Base-by-base conservation (phyloP, 37 sponge, comb jelly and placozoan species). In the Oopsacas minuta region DNA sequence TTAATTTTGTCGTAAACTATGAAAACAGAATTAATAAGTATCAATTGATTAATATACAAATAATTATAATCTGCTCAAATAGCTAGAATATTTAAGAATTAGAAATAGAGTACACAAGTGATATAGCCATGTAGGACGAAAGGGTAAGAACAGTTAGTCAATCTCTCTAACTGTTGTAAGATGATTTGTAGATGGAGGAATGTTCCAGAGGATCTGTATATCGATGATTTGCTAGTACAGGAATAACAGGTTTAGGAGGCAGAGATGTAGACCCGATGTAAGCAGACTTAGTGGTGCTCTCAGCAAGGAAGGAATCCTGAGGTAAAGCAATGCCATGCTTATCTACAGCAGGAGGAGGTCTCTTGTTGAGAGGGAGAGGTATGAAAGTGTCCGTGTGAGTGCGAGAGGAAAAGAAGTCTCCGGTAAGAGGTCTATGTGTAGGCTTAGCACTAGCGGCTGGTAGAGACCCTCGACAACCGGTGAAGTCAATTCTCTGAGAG, bases 231-330 rank as follows among this genome's bases (percentile, higher is more conserved):
- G 75, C 75, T 5, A 34, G 75, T 7, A 61, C 28, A n/a, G 75
- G 75, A 61, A 10, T 10, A 34, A 61, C 30, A 3, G 75, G 75
- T 32, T 12, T 3, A 12, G 75, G 75, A 3, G 75, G 17, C 75
- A 32, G 17, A n/a, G 75, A 20, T 3, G 17, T 10, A 12, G 75
- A 10, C 17, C 75, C 75, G 75, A 12, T 61, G 75, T 25, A 61
- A 61, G 75, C 75, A 61, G 75, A 61, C 75, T 61, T 61, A n/a
- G 75, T 12, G 30, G 75, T 61, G 28, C 28, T 61, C 75, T 61
- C 75, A 61, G 28, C 75, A 7, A 12, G 7, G 75, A 61, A 61
- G 28, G 32, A 3, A 34, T 12, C 7, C 75, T 61, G 75, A 25
- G 75, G 75, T 12, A 61, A 34, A 34, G 20, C 22, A 25, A 61